Conservation (phyloP, 2,888 invertebrate genomes). For the Dimorphilus gyrociliatus region DNA sequence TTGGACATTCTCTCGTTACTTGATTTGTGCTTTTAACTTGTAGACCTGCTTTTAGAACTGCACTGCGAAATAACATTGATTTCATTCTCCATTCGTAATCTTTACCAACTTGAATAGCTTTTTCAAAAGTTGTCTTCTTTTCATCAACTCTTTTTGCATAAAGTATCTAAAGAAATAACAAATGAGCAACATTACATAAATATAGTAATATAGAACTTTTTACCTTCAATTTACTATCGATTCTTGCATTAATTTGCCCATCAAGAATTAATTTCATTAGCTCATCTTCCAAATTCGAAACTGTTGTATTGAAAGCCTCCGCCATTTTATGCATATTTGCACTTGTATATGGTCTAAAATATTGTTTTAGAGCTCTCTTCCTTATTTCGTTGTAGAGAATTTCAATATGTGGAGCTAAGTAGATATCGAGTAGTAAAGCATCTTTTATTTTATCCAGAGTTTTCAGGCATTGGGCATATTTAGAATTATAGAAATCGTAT, state of each 20-base stretch:
- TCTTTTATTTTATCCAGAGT: conserved; percentile 80
- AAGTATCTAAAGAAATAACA: conserved; percentile 48
- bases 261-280: conserved; percentile 88
- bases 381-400: conserved; percentile 82
- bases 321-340: conserved; percentile 96
- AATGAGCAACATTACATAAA: not conserved
- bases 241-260: conserved; percentile 86
- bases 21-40: too few species aligned
- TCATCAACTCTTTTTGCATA: conserved; percentile 93
- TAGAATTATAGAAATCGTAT: conserved; percentile 93
- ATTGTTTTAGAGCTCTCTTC: conserved; percentile 55
- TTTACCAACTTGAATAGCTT: conserved; percentile 70
- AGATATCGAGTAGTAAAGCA: conserved; percentile 85
- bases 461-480: conserved; percentile 86
- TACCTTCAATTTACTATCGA: conserved; percentile 88
- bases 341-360: conserved; percentile 75
- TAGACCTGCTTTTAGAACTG: too few species aligned
- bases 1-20: too few species aligned
- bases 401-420: conserved; percentile 84
- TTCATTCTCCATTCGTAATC: conserved; percentile 79
- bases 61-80: too few species aligned
- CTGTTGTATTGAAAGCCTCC: conserved; percentile 77
- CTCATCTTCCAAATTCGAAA: conserved; percentile 80
- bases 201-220: not conserved
- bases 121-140: conserved; percentile 81